A percentile compares a stretch with the other conserved stretches of the same genome.
These are phyloP conservation scores for Plagodis dolabraria DNA, from an alignment of 2,888 invertebrate species.

Conservation along the genomic window DNA sequence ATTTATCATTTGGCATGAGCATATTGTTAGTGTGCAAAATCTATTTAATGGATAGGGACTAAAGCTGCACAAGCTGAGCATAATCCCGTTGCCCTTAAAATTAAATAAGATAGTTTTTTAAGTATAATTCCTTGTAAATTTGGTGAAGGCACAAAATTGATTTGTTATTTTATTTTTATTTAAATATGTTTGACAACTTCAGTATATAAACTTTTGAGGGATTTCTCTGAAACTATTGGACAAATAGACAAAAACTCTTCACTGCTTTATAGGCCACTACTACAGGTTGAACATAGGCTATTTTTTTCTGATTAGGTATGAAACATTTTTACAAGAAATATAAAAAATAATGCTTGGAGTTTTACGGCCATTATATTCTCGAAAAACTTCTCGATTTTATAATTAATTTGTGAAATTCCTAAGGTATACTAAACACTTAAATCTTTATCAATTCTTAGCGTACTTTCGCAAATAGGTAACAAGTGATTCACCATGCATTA, in stretches of 20 bases:
- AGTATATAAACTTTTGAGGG: background rate
- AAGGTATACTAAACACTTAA: background rate
- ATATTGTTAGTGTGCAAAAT: background rate
- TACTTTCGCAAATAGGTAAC: constrained; percentile 48
- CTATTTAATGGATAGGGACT: too few species aligned
- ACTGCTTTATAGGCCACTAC: background rate
- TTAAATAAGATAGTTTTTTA: too few species aligned
- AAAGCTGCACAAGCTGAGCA: too few species aligned
- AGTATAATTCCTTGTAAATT: too few species aligned
- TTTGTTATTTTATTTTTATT: too few species aligned
- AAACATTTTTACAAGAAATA: background rate
- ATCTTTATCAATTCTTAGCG: background rate
- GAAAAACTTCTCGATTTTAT: too few species aligned
- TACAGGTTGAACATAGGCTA: background rate
- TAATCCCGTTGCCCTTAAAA: too few species aligned
- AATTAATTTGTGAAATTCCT: background rate
- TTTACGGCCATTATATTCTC: too few species aligned
- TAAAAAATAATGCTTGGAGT: background rate
- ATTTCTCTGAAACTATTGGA: constrained; percentile 1
- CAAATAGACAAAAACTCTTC: constrained; percentile 9
- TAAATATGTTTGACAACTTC: too few species aligned
- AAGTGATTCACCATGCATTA: constrained; percentile 49
- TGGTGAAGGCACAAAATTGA: too few species aligned
- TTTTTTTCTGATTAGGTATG: background rate
- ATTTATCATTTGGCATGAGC: background rate